Conservation (phyloP, 2,888 invertebrate genomes). For the Phania funesta region DNA sequence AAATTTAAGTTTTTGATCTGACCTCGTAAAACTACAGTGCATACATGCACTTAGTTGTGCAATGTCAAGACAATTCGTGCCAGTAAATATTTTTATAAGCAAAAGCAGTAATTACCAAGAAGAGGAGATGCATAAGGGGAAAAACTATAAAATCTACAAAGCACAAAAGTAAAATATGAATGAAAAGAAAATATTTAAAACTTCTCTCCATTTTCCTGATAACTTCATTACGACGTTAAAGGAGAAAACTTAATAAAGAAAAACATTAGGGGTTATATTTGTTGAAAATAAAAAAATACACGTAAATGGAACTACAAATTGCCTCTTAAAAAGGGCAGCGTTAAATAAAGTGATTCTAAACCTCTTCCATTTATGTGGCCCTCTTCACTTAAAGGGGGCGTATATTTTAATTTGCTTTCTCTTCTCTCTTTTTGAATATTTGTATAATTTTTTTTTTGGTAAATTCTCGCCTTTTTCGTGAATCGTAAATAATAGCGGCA, state of each 20-base stretch:
- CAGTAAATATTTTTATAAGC: constrained; percentile 33
- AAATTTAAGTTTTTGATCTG: background rate
- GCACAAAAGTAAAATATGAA: background rate
- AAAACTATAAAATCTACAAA: background rate
- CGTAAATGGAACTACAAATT: constrained; percentile 42
- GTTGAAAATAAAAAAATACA: constrained; percentile 4
- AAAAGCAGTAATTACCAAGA: constrained; percentile 28
- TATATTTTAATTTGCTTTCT: too few species aligned
- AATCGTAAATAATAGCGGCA: too few species aligned
- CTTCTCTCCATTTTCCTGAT: background rate
- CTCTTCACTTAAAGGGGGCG: too few species aligned
- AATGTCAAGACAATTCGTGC: constrained; percentile 35
- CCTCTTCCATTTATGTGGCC: too few species aligned
- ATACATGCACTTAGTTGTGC: background rate
- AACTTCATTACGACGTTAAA: background rate
- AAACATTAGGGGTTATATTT: constrained; percentile 1
- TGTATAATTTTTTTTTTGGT: too few species aligned
- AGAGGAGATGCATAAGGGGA: constrained; percentile 6
- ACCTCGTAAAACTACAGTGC: background rate
- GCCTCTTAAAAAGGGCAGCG: constrained; percentile 14
- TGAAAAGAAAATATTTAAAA: constrained; percentile 26
- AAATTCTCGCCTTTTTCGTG: too few species aligned
- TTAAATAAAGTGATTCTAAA: too few species aligned
- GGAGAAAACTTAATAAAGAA: constrained; percentile 14
- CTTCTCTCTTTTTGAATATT: too few species aligned